Base-by-base conservation (phyloP, 2,113 vertebrate genomes). In the Scopus umbretta region DNA sequence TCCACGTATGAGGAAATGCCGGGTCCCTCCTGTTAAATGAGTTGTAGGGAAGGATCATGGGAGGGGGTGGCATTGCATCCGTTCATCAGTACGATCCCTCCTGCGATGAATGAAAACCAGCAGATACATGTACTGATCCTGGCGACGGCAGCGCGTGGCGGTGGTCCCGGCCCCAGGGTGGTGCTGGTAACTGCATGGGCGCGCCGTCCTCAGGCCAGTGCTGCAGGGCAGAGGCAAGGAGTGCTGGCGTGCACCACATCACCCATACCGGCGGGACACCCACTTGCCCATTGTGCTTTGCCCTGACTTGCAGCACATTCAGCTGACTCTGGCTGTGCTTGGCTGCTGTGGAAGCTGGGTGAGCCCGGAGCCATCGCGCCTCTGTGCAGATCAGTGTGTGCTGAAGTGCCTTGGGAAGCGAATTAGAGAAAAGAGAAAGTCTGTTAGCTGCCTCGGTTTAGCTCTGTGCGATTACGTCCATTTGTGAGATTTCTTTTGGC, bases 81-180 rank as follows among this genome's bases (percentile, higher is more conserved):
- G 6, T 45, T 68, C 26, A n/a, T 65, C 11, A 13, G 20, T 10
- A 29, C 1, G 5, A 25, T 70, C 23, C 56, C 62, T 75, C 26
- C 42, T 52, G 38, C 2, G 0, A 26, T 50, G 67, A 66, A 23
- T 67, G 78, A 42, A 66, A 38, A 20, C 22, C 20, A n/a, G 55
- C 9, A 52, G 30, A 16, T 59, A 17, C 21, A 17, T 1, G 7
- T 67, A 9, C 23, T 17, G 36, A 34, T 59, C 14, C 8, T 9
- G 45, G 36, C 7, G 34, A 25, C 38, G 27, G 63, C 42, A 75
- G n/a, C 0, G 3, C 0, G 5, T 22, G 29, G 72, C 0, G 1
- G 43, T 27, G 47, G 22, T 65, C 34, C 23, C n/a, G 36, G 53
- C 18, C 22, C 55, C 21, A 8, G 17, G 17, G 52, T 34, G 29